Evolutionary conservation across 2,113 vertebrate species (phyloP), one percentile per base, ranked within the genome.

Genomic region (Eleginops maclovinus): DNA sequence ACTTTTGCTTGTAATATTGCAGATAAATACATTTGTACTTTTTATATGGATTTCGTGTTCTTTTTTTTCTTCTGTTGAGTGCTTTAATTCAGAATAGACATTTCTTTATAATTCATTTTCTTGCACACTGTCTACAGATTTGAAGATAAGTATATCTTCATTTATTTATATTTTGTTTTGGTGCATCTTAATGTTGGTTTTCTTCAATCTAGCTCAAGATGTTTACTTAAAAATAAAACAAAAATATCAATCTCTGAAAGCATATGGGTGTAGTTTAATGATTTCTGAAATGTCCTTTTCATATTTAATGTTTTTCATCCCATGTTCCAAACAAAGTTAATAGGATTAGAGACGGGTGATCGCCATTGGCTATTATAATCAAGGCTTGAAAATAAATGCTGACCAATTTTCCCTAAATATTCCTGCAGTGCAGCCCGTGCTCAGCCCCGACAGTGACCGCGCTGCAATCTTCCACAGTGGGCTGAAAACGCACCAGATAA

Each of bases 401-500:
- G 64, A 53, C 19, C 72, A 72, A 55, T 72, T 72, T 78, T 21
- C 75, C 22, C 75, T 65, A 86, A 91, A 87, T 89, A 91, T 91
- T 93, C 94, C 50, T 41, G 80, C 75, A 91, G 93, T 78, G 76
- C 84, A 13, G 60, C 26, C 9, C 12, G 16, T 70, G 70, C 79
- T 75, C 64, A 46, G 54, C 72, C 82, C 24, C 15, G 12, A 66
- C 72, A 46, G 50, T 12, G 53, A 46, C 49, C 8, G 12, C 17
- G 31, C 79, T 11, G 56, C 72, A 73, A 61, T 93, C 72, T 53
- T 70, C 72, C 15, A 59, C 16, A 69, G 47, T 40, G 16, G 24
- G 58, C 80, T 49, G 15, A 16, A 50, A 31, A 71, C 70, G 15
- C 72, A 72, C 10, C 31, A 94, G 93, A 95, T 96, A 94, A 96